These are phyloP conservation scores for Notodonta ziczac DNA, from an alignment of 2,888 invertebrate species.

Conservation along the genomic window DNA sequence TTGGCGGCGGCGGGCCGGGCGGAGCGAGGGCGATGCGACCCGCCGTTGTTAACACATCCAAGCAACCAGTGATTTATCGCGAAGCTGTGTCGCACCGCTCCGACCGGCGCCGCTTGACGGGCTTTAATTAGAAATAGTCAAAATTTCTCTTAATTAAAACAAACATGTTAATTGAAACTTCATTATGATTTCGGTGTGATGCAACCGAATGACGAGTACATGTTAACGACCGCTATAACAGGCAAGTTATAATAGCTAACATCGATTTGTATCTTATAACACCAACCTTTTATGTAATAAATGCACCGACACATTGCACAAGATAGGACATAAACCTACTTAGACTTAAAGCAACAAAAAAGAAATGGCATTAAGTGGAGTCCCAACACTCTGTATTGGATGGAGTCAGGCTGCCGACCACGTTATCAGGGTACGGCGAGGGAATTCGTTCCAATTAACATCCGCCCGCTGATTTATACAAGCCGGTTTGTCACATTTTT, in stretches of 20 bases:
- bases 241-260: background rate
- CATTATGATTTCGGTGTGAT: background rate
- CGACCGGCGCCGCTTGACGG: constrained; percentile 29
- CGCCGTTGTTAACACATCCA: constrained; percentile 66
- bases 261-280: background rate
- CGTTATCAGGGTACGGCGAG: constrained; percentile 59
- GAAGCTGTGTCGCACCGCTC: constrained; percentile 26
- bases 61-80: constrained; percentile 67
- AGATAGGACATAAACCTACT: no score
- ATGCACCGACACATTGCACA: no score
- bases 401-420: constrained; percentile 16
- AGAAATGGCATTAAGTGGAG: background rate
- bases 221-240: background rate
- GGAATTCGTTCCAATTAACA: constrained; percentile 82
- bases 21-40: constrained; percentile 40
- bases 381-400: constrained; percentile 15
- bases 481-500: constrained; percentile 67
- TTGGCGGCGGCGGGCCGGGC: constrained; percentile 52
- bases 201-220: background rate
- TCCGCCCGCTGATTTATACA: constrained; percentile 72
- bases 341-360: background rate
- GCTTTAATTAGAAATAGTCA: constrained; percentile 43
- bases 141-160: constrained; percentile 37
- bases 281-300: no score
- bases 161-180: constrained; percentile 19